These are phyloP conservation scores for Lycocerus yunnanus DNA, from an alignment of 2,888 invertebrate genomes.

Conservation along the genomic window DNA sequence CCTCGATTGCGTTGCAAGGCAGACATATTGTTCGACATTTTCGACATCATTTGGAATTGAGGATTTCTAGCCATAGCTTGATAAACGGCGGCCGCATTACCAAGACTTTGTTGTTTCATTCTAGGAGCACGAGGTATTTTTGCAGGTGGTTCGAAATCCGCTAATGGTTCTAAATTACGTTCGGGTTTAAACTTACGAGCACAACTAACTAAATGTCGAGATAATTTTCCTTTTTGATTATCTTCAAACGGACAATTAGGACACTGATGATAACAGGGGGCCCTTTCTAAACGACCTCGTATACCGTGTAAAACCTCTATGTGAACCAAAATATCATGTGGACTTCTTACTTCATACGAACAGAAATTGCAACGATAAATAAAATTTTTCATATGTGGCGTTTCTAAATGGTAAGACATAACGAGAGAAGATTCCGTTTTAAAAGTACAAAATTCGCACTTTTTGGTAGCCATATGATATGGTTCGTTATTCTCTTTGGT, in stretches of 20 bases:
- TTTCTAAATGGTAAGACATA: conserved; percentile 86
- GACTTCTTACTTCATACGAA: conserved; percentile 77
- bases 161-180: conserved; percentile 81
- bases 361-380: conserved; percentile 78
- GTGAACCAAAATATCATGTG: conserved; percentile 87
- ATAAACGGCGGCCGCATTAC: conserved; percentile 51
- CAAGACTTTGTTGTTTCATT: conserved; percentile 50
- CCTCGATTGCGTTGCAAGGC: conserved; percentile 51
- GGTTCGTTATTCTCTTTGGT: conserved; percentile 86
- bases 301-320: conserved; percentile 90
- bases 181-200: conserved; percentile 89
- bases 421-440: conserved; percentile 84
- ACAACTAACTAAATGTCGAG: conserved; percentile 85
- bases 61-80: conserved; percentile 58
- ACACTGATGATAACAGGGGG: conserved; percentile 88
- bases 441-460: conserved; percentile 88
- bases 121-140: conserved; percentile 79
- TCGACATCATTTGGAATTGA: conserved; percentile 48
- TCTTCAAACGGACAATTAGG: conserved; percentile 94
- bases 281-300: conserved; percentile 80
- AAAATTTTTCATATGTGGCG: conserved; percentile 88
- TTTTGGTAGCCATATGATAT: conserved; percentile 74
- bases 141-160: conserved; percentile 92
- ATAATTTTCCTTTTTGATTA: conserved; percentile 88
- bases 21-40: conserved; percentile 51